Evolutionary conservation across 1,140 invertebrate genomes (phyloP).

Genomic region (Drosophila azteca): DNA sequence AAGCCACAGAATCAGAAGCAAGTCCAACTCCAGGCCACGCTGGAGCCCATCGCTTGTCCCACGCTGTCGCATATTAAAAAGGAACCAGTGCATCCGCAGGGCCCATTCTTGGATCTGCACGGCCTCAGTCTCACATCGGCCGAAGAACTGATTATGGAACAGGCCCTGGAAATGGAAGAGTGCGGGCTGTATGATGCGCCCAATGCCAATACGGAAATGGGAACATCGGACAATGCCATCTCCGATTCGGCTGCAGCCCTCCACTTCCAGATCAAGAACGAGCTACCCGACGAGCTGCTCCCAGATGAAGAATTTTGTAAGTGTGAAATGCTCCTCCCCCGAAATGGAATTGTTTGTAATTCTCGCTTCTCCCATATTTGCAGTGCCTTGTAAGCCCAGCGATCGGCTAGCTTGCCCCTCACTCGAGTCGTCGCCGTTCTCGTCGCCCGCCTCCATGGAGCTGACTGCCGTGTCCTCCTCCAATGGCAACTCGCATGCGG

Average conservation of each 20-base stretch:
- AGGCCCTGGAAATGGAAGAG: conserved; percentile 81
- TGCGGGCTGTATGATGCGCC: conserved; percentile 71
- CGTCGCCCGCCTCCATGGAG: conserved; percentile 78
- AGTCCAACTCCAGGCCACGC: conserved; percentile 3
- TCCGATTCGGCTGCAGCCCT: conserved; percentile 76
- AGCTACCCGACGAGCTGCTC: conserved; percentile 67
- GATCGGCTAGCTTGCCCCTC: conserved; percentile 74
- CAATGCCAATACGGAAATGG: conserved; percentile 48
- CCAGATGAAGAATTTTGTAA: conserved; percentile 76
- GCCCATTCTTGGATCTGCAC: conserved; percentile 68
- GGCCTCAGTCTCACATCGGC: conserved; percentile 77
- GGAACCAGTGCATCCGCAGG: conserved; percentile 57
- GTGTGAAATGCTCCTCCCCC: conserved; percentile 4
- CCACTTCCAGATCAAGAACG: conserved; percentile 79
- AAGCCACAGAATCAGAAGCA: conserved; percentile 36
- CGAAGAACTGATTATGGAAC: conserved; percentile 82
- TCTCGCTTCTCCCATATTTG: conserved; percentile 4
- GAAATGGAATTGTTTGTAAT: conserved; percentile 3
- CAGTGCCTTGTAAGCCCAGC: conserved; percentile 64
- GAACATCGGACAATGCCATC: conserved; percentile 76
- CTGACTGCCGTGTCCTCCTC: conserved; percentile 61
- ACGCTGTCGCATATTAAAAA: conserved; percentile 66
- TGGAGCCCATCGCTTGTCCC: conserved; percentile 3
- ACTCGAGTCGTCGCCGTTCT: conserved; percentile 77
- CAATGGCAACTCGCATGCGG: conserved; percentile 32